A percentile compares a stretch with the other conserved stretches of the same genome.
These are phyloP conservation scores for Trypoxylus dichotomus DNA, from an alignment of 1,140 invertebrate genomes.

Conservation along the genomic window DNA sequence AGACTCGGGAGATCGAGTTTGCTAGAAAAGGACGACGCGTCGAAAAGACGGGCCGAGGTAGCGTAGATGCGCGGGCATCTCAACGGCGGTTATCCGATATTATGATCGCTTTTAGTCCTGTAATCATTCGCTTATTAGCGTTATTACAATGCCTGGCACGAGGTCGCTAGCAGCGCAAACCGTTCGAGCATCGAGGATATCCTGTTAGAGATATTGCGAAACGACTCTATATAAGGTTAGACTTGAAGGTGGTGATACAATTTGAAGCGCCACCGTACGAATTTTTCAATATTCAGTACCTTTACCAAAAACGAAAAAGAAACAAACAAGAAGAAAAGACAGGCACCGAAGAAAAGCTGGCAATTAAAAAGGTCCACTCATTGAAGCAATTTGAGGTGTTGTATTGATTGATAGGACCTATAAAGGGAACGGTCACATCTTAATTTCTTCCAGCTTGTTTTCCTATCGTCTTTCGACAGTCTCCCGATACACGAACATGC, in stretches of 20 bases:
- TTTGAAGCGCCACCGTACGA: too few species aligned
- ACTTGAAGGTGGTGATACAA: too few species aligned
- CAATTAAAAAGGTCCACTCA: conserved; percentile 7
- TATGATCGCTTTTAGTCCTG: conserved; percentile 39
- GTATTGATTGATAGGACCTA: conserved; percentile 40
- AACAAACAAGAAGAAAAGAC: neutral
- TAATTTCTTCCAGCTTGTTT: conserved; percentile 39
- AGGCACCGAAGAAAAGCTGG: neutral
- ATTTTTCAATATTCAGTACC: too few species aligned
- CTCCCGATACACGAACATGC: conserved; percentile 29
- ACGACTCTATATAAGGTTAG: too few species aligned
- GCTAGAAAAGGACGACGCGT: conserved; percentile 6
- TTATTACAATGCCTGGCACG: conserved; percentile 41
- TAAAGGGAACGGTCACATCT: conserved; percentile 45
- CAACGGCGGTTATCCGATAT: conserved; percentile 35
- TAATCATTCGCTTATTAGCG: conserved; percentile 43
- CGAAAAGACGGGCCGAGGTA: neutral
- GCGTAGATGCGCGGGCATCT: conserved; percentile 26
- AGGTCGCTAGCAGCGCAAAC: conserved; percentile 3
- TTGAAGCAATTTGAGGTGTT: conserved; percentile 35
- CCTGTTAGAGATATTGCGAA: too few species aligned
- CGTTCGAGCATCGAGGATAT: neutral
- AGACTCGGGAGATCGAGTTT: neutral
- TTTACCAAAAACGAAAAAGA: too few species aligned
- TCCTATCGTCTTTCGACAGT: conserved; percentile 35